phyloP scores from a whole-genome alignment of 2,888 invertebrate species.

The Sympetrum striolatum region DNA sequence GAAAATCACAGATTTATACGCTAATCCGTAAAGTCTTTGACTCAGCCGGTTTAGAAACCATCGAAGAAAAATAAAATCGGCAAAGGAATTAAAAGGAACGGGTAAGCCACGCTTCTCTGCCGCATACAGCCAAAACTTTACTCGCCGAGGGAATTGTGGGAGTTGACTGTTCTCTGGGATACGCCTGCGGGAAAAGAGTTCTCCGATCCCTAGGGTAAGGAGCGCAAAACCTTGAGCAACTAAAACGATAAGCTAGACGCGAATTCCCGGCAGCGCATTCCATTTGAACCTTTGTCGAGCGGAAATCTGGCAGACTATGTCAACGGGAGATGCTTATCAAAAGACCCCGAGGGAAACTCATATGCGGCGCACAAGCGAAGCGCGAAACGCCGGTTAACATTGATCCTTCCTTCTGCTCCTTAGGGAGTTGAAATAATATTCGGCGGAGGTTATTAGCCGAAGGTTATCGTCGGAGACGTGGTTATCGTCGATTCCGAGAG shows the following conservation, averaged over 20 bases:
- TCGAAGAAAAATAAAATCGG: too few relatives aligned
- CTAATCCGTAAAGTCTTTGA: too few relatives aligned
- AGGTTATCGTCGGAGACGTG: not conserved
- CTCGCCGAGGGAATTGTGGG: too few relatives aligned
- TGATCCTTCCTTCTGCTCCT: not conserved
- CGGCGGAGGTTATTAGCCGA: not conserved
- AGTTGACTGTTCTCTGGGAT: too few relatives aligned
- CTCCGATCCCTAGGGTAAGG: not conserved
- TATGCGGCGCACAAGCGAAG: constrained; percentile 3
- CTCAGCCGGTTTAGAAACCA: too few relatives aligned
- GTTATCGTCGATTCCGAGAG: not conserved
- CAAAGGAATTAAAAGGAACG: too few relatives aligned
- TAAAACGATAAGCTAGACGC: not conserved
- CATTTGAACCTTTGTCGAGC: not conserved
- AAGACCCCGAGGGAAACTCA: not conserved
- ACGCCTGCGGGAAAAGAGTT: not conserved
- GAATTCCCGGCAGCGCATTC: not conserved
- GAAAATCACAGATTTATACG: too few relatives aligned
- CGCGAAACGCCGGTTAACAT: not conserved
- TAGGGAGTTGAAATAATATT: not conserved
- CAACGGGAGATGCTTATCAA: not conserved
- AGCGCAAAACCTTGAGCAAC: not conserved
- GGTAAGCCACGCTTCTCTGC: too few relatives aligned
- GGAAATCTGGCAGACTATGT: not conserved
- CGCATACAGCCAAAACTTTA: too few relatives aligned